phyloP scores from a whole-genome alignment of 2,113 vertebrate species.

The Corvus cornix region DNA sequence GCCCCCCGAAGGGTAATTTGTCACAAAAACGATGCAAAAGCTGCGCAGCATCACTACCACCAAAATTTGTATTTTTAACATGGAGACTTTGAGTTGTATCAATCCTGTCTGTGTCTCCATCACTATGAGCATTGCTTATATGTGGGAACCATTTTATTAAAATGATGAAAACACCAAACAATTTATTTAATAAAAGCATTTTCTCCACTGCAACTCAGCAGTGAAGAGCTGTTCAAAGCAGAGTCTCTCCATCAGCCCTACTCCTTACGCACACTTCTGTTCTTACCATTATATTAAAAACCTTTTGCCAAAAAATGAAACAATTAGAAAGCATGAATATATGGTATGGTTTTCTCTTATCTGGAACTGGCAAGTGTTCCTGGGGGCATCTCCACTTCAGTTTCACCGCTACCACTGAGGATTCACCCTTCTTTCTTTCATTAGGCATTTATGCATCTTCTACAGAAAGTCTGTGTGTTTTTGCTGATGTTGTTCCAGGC shows the following conservation, averaged over 20 bases:
- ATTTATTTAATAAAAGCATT: background rate
- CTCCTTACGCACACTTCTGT: background rate
- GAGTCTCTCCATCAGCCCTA: background rate
- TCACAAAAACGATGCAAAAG: background rate
- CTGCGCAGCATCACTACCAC: background rate
- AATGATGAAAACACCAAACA: background rate
- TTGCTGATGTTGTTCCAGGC: background rate
- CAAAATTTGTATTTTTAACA: background rate
- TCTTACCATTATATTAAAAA: background rate
- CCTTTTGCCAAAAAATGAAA: background rate
- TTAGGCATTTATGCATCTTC: background rate
- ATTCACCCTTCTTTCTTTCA: background rate
- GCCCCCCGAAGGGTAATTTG: background rate
- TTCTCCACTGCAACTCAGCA: background rate
- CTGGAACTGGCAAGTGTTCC: background rate
- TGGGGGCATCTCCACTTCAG: background rate
- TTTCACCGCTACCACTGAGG: background rate
- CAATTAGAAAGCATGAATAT: background rate
- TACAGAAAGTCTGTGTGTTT: background rate
- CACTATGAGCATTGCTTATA: background rate
- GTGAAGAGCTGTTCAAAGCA: background rate
- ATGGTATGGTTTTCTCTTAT: background rate
- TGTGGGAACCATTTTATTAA: background rate
- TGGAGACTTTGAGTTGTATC: background rate
- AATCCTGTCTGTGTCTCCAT: background rate